Conservation (phyloP, 2,113 vertebrate species). For the Seriola quinqueradiata region DNA sequence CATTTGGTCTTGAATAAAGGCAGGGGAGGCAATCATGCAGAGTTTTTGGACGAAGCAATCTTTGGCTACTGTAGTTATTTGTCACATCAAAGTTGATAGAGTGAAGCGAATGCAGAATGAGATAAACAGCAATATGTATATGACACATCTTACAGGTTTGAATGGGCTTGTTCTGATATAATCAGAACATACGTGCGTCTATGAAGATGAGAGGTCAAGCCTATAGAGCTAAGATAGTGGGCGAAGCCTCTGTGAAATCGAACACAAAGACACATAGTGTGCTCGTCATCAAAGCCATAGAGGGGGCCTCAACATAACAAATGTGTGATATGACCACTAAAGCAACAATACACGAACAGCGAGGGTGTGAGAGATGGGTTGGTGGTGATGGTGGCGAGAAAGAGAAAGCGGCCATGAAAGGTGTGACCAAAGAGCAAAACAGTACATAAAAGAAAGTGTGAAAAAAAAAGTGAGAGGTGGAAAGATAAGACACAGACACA, state of each 20-base stretch:
- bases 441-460: slow-evolving; percentile 59
- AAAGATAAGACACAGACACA: slow-evolving; percentile 5
- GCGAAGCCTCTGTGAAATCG: slow-evolving; percentile 24
- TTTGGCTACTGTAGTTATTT: slow-evolving; percentile 26
- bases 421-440: slow-evolving; percentile 66
- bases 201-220: slow-evolving; percentile 21
- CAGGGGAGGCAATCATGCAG: slow-evolving; percentile 30
- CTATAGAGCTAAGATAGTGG: not conserved
- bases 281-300: slow-evolving; percentile 29
- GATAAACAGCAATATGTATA: slow-evolving; percentile 12
- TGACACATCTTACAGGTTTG: not conserved
- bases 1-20: slow-evolving; percentile 36
- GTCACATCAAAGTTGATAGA: slow-evolving; percentile 24
- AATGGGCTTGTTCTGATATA: slow-evolving; percentile 13
- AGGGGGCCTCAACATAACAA: slow-evolving; percentile 42
- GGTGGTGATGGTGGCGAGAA: no score
- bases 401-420: slow-evolving; percentile 31
- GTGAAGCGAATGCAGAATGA: slow-evolving; percentile 25
- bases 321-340: slow-evolving; percentile 78
- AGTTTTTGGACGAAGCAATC: slow-evolving; percentile 43
- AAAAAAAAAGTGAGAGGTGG: slow-evolving; percentile 43
- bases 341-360: slow-evolving; percentile 73
- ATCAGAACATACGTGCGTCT: not conserved
- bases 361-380: slow-evolving; percentile 31
- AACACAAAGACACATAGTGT: slow-evolving; percentile 37